These are phyloP conservation scores for Lindbergichthys nudifrons DNA, from an alignment of 2,797 vertebrate genomes.

Conservation along the genomic window DNA sequence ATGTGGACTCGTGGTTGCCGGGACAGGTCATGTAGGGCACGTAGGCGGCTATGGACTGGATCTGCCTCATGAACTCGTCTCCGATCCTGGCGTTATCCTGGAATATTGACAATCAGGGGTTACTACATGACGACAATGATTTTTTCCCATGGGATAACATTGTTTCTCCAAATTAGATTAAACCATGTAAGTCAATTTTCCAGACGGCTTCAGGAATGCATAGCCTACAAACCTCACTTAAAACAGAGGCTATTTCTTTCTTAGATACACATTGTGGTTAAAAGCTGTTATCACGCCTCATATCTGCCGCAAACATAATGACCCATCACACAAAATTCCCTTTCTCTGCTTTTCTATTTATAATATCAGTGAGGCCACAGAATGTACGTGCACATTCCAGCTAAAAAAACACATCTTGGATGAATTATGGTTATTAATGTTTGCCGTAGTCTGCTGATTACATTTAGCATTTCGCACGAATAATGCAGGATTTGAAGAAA, in stretches of 20 bases:
- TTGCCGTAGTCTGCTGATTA: conserved; percentile 62
- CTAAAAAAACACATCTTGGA: conserved; percentile 57
- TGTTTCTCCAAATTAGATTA: conserved; percentile 34
- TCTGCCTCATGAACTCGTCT: conserved; percentile 92
- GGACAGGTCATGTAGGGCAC: conserved; percentile 94
- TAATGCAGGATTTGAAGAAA: conserved; percentile 51
- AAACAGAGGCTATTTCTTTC: conserved; percentile 41
- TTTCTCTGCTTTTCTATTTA: conserved; percentile 74
- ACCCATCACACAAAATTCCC: conserved; percentile 53
- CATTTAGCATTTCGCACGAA: conserved; percentile 54
- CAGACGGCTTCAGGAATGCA: conserved; percentile 56
- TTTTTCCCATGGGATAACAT: conserved; percentile 15
- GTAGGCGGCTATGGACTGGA: conserved; percentile 90
- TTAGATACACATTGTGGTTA: conserved; percentile 42
- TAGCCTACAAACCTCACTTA: conserved; percentile 43
- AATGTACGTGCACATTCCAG: conserved; percentile 60
- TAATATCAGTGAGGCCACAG: conserved; percentile 61
- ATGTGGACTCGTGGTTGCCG: conserved; percentile 89
- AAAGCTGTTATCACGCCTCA: conserved; percentile 38
- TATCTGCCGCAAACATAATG: conserved; percentile 60
- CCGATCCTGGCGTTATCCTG: conserved; percentile 89
- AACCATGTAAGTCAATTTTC: conserved; percentile 53
- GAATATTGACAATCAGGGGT: conserved; percentile 29
- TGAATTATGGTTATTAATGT: conserved; percentile 67
- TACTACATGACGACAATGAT: conserved; percentile 40